Base-by-base conservation (phyloP, 2,113 vertebrate genomes). In the Sinosuthora webbiana region DNA sequence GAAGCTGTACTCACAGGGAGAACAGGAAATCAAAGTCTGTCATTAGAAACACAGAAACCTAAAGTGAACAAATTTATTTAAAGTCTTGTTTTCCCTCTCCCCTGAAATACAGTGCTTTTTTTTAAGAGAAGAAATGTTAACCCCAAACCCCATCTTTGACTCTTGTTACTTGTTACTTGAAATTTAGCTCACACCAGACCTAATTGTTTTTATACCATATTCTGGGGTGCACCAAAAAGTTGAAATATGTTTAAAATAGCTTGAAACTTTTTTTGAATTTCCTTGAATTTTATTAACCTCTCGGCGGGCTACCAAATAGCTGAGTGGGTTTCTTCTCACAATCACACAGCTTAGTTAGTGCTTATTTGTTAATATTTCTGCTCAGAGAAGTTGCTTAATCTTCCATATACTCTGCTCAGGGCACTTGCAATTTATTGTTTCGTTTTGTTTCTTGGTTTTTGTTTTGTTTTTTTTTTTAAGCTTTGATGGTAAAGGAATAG, bases 371-470 rank as follows among this genome's bases (percentile, higher is more conserved):
- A 97, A 94, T 65, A 55, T 98, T 98, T 98, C 98, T 97, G 96
- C 97, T 98, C 96, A 95, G 96, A 98, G 97, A 98, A 97, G 97
- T 98, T 97, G 97, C 97, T 98, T 98, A 98, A 97, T 98, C 98
- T 98, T 98, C 97, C 98, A 98, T 98, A 97, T 98, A 98, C 98
- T 98, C 97, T 98, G 98, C 98, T 98, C 98, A 98, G 98, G 98
- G 98, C 98, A 98, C 98, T 98, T 98, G 97, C 97, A 96, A 95
- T 97, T 95, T 97, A 89, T 98, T 97, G 98, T 97, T 97, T 97
- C 0, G 13, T 96, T 97, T 97, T 94, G 93, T 98, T 97, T 97
- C 95, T 93, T 91, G 95, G 94, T 39, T 39, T 39, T 39, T n/a
- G 24, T 25, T 44, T 42, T 15, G 17, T 13, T 63, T 39, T 17